A percentile compares a stretch with the other conserved stretches of the same genome.
Evolutionary conservation across 2,113 vertebrate genomes (phyloP).

Genomic region (Morphnarchus princeps): DNA sequence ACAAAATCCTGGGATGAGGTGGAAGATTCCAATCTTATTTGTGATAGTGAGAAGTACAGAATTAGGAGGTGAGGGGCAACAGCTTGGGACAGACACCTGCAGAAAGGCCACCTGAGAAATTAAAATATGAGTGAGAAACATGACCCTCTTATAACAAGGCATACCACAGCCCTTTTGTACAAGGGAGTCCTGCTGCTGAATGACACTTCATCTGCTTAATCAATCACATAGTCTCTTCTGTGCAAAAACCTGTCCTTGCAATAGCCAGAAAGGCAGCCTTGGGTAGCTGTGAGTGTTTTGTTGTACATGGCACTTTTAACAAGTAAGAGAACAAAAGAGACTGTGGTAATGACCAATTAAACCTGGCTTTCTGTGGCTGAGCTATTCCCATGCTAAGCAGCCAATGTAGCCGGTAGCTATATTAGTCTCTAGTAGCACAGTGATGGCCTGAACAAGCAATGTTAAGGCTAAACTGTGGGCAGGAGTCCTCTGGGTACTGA

Average conservation of each 20-base stretch:
- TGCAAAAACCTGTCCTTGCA: neutral
- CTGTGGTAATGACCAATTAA: conserved; percentile 9
- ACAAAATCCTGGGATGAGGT: neutral
- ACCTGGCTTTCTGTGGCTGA: neutral
- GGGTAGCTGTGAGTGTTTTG: neutral
- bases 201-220: neutral
- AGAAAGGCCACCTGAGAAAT: neutral
- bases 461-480: neutral
- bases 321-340: neutral
- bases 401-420: neutral
- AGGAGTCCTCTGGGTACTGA: neutral
- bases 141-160: neutral
- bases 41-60: neutral
- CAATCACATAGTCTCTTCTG: neutral
- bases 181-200: neutral
- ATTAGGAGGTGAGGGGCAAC: neutral
- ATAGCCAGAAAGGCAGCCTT: neutral
- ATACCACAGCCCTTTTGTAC: neutral
- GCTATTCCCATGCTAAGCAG: neutral
- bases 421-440: neutral
- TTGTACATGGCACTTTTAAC: neutral
- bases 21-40: neutral
- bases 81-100: neutral
- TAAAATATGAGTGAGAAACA: neutral
- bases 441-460: neutral